Conservation (phyloP, 2,888 invertebrate genomes). For the Xylocampa areola region DNA sequence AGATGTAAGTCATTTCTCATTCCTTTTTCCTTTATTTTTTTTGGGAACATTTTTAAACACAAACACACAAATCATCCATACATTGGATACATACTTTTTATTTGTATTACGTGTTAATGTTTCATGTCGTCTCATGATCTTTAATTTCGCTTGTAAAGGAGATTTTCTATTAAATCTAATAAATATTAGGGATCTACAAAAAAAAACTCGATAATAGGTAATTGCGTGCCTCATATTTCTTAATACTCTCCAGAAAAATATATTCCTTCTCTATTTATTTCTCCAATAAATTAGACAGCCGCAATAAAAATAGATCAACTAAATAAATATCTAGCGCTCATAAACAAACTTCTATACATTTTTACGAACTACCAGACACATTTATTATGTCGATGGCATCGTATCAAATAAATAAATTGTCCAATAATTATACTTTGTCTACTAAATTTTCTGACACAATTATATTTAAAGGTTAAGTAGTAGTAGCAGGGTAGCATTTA, state of each 20-base stretch:
- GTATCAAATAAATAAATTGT: constrained; percentile 38
- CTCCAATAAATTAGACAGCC: background rate
- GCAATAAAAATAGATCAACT: constrained; percentile 4
- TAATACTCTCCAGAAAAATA: background rate
- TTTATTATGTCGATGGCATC: constrained; percentile 22
- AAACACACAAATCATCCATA: no score
- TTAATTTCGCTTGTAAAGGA: no score
- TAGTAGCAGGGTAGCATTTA: constrained; percentile 42
- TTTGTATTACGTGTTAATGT: no score
- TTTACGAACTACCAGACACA: constrained; percentile 18
- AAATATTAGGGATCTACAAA: no score
- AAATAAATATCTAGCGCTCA: constrained; percentile 9
- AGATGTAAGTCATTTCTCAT: no score
- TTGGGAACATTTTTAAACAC: no score
- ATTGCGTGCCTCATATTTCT: background rate
- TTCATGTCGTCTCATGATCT: no score
- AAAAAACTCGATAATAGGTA: no score
- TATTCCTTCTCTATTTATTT: background rate
- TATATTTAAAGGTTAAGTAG: constrained; percentile 16
- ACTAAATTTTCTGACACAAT: constrained; percentile 34
- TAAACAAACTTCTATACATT: constrained; percentile 12
- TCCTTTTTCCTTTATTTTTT: no score
- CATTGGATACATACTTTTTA: no score
- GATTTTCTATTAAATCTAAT: no score
- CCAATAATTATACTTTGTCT: constrained; percentile 13